Evolutionary conservation across 2,113 vertebrate genomes (phyloP), one percentile per base, ranked within the genome.

Genomic region (Castor canadensis): DNA sequence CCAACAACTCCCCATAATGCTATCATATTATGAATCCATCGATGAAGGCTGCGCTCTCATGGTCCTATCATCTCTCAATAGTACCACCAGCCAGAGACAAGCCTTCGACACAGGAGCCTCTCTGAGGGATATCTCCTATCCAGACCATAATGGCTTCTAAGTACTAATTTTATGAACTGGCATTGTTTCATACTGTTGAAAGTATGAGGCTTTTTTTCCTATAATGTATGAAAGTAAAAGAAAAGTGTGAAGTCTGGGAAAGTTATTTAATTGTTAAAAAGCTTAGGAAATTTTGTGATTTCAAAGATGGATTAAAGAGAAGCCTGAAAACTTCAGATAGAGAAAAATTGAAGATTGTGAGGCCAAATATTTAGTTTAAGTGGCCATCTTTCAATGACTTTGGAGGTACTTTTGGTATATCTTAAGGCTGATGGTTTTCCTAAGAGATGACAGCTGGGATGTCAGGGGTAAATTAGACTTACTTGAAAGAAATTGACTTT

Each of bases 401-500:
- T 58, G 35, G n/a, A 66, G 69, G 32, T 90, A 60, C 67, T 86
- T 94, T 88, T 82, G 64, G 20, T 60, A 12, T 26, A n/a, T 32
- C 2, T 40, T 72, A 80, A 19, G 35, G 19, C n/a, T 45, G 49
- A 81, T 11, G 8, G 16, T 76, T 72, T 95, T 76, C 76, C 20
- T 45, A 30, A 10, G 49, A 80, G 38, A 71, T 40, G 56, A 38
- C 32, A 66, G 67, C 24, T 66, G 77, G 28, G 58, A 67, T 5
- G 28, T 89, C 16, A 47, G 64, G 30, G 30, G 20, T 40, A 69
- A 82, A 19, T 47, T 54, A 82, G 38, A 32, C 11, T 86, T 80
- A 84, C 28, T 71, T 94, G n/a, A 81, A 84, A 72, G 11, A 87
- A 71, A 93, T 88, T 66, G 28, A 58, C 6, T n/a, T 93, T 91